phyloP scores from a whole-genome alignment of 2,113 vertebrate genomes.

The Chlamydotis undulata region DNA sequence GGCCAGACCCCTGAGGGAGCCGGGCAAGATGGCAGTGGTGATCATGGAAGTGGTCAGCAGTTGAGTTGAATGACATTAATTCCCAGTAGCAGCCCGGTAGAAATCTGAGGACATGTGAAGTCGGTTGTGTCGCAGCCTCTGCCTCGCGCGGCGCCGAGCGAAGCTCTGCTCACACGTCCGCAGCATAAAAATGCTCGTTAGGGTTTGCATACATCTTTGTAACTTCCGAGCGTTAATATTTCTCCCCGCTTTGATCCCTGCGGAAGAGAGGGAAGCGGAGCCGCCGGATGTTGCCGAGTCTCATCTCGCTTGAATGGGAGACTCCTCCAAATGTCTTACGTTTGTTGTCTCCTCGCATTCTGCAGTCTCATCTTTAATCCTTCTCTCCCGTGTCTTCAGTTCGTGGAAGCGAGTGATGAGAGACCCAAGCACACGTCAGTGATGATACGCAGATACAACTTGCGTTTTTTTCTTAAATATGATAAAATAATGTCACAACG shows the following conservation, averaged over 20 bases:
- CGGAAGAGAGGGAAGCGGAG: background rate
- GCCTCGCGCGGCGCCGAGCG: background rate
- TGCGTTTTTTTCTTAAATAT: background rate
- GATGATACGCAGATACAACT: background rate
- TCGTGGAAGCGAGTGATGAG: background rate
- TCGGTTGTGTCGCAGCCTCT: background rate
- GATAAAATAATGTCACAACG: background rate
- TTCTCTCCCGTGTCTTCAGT: background rate
- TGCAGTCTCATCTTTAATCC: constrained; percentile 10
- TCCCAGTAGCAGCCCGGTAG: background rate
- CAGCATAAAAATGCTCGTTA: background rate
- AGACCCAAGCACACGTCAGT: background rate
- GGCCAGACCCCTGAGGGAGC: background rate
- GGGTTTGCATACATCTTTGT: background rate
- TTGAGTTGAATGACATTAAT: constrained; percentile 7
- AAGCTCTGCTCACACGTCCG: background rate
- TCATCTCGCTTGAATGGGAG: background rate
- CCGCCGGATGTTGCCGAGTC: background rate
- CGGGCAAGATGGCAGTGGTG: background rate
- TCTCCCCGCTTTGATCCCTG: background rate
- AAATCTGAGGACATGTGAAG: background rate
- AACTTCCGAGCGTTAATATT: background rate
- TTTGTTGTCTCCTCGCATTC: background rate
- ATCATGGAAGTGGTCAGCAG: background rate
- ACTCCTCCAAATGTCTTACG: background rate